Conservation (phyloP, 2,888 invertebrate genomes). For the Beris morrisii region DNA sequence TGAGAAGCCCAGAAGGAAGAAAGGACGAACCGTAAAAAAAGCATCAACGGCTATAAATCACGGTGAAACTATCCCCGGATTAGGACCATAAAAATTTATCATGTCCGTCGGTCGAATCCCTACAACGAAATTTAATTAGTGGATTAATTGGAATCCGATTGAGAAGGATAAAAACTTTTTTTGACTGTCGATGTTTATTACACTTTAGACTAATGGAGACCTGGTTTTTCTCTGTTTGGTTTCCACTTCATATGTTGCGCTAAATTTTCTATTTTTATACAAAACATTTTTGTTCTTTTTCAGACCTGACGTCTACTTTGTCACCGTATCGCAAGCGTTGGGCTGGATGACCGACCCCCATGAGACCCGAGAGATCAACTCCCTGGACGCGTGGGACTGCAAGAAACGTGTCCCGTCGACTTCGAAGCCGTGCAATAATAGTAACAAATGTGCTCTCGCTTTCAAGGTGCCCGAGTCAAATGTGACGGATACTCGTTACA, state of each 20-base stretch:
- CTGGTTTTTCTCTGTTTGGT: too few relatives aligned
- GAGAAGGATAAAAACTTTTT: background rate
- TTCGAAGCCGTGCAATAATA: slow-evolving; percentile 73
- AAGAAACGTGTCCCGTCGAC: slow-evolving; percentile 72
- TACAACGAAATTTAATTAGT: slow-evolving; percentile 21
- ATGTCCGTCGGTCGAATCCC: slow-evolving; percentile 9
- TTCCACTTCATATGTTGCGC: too few relatives aligned
- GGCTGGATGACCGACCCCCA: slow-evolving; percentile 90
- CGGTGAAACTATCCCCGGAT: slow-evolving; percentile 26
- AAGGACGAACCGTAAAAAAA: slow-evolving; percentile 31
- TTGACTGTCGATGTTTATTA: too few relatives aligned
- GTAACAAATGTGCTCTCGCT: slow-evolving; percentile 81
- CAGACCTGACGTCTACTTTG: slow-evolving; percentile 85
- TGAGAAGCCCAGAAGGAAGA: slow-evolving; percentile 20
- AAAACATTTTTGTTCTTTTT: slow-evolving; percentile 42
- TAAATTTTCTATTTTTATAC: too few relatives aligned
- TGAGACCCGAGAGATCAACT: slow-evolving; percentile 65
- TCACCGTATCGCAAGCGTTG: slow-evolving; percentile 84
- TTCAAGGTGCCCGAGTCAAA: slow-evolving; percentile 77
- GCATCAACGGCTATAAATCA: slow-evolving; percentile 30
- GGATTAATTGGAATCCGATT: slow-evolving; percentile 13
- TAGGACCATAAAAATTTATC: slow-evolving; percentile 35
- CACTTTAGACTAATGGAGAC: too few relatives aligned
- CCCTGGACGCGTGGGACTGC: slow-evolving; percentile 82
- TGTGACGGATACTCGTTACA: slow-evolving; percentile 79